These are phyloP conservation scores for Anodontia alba DNA, from an alignment of 2,888 invertebrate genomes.

Conservation along the genomic window DNA sequence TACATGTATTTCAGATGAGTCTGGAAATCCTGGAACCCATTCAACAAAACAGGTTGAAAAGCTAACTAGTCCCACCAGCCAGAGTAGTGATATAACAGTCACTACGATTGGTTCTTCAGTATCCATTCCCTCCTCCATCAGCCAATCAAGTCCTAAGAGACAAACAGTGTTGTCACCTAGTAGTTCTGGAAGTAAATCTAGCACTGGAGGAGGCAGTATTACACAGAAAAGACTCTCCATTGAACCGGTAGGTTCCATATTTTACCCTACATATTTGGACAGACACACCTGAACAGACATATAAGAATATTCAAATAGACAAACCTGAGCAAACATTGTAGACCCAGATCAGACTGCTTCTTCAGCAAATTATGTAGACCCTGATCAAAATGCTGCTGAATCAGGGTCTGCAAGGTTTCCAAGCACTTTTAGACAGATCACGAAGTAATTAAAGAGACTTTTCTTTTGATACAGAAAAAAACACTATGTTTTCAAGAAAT, in stretches of 20 bases:
- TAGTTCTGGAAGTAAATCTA: conserved; percentile 29
- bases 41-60: not conserved
- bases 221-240: not conserved
- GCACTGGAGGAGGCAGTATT: not conserved
- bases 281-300: no score
- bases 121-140: conserved; percentile 54
- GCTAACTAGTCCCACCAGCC: conserved; percentile 17
- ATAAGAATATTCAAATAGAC: no score
- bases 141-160: conserved; percentile 43
- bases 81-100: conserved; percentile 49
- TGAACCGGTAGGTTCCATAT: conserved; percentile 5
- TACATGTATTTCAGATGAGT: not conserved
- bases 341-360: no score
- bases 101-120: conserved; percentile 54
- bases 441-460: no score
- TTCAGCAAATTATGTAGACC: no score
- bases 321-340: no score
- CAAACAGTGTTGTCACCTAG: conserved; percentile 40
- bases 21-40: not conserved
- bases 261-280: no score
- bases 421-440: no score
- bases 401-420: no score
- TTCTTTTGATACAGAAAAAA: no score
- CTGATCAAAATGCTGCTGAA: no score
- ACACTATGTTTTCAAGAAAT: no score